Evolutionary conservation across 1,140 invertebrate genomes (phyloP).

Genomic region (Drosophila nebulosa): DNA sequence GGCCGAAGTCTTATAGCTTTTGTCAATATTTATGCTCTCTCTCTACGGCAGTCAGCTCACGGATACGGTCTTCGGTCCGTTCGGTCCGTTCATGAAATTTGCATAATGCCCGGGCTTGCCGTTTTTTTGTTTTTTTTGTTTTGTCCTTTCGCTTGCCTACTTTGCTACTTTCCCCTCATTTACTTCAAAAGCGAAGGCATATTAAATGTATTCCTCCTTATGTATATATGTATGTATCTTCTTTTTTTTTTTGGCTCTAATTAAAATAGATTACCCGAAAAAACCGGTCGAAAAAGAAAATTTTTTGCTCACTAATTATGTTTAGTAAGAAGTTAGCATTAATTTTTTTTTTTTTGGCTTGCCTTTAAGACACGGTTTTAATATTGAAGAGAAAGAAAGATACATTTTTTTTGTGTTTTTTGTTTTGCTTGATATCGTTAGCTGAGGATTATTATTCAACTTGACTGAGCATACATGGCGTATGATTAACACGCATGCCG

Average conservation of each 20-base stretch:
- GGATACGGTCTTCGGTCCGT: not conserved
- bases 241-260: slow-evolving; percentile 48
- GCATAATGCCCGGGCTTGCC: slow-evolving; percentile 42
- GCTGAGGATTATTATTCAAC: slow-evolving; percentile 44
- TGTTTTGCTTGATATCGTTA: not conserved
- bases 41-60: slow-evolving; percentile 1
- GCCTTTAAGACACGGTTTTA: not conserved
- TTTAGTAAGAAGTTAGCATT: slow-evolving; percentile 5
- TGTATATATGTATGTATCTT: too few species aligned
- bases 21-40: slow-evolving; percentile 44
- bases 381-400: not conserved
- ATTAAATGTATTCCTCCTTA: not conserved
- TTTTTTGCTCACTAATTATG: not conserved
- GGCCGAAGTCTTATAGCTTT: slow-evolving; percentile 36
- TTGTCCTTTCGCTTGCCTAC: not conserved
- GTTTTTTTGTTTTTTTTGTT: slow-evolving; percentile 9
- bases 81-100: slow-evolving; percentile 37
- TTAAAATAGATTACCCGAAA: slow-evolving; percentile 42
- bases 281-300: not conserved
- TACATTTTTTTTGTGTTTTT: too few species aligned
- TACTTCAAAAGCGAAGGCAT: not conserved
- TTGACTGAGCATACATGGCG: slow-evolving; percentile 46
- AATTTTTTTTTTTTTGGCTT: too few species aligned
- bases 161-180: not conserved
- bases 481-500: slow-evolving; percentile 61